Evolutionary conservation across 1,140 invertebrate species (phyloP).

Genomic region (Drosophila jambulina): DNA sequence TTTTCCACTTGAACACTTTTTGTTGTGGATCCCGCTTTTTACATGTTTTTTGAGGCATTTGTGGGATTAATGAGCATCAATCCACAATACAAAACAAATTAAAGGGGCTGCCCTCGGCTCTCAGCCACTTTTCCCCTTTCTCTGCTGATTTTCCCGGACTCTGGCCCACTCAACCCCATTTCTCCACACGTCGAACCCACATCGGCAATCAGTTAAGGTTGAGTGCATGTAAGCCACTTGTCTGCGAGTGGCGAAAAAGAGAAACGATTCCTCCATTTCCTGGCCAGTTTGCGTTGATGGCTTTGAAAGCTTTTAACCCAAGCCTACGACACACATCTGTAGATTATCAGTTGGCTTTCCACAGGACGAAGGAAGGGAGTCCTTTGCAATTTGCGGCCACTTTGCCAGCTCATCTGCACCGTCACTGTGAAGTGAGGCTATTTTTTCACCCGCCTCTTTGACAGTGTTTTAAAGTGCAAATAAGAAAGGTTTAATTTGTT

Average conservation of each 20-base stretch:
- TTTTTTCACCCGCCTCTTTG: neutral
- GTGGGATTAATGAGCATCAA: slow-evolving; percentile 82
- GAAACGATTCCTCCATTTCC: slow-evolving; percentile 72
- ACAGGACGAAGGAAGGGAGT: slow-evolving; percentile 27
- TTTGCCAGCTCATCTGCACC: slow-evolving; percentile 49
- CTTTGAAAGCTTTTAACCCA: slow-evolving; percentile 75
- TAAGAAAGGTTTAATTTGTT: neutral
- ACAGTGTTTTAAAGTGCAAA: neutral
- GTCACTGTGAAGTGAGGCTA: slow-evolving; percentile 8
- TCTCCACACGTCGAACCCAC: slow-evolving; percentile 39
- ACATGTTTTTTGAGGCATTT: slow-evolving; percentile 74
- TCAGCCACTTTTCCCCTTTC: slow-evolving; percentile 10
- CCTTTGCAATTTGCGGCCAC: slow-evolving; percentile 68
- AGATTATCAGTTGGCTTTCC: slow-evolving; percentile 67
- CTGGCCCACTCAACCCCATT: slow-evolving; percentile 19
- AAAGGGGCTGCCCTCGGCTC: slow-evolving; percentile 50
- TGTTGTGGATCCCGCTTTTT: slow-evolving; percentile 69
- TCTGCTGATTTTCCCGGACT: slow-evolving; percentile 1
- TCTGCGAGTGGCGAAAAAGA: slow-evolving; percentile 56
- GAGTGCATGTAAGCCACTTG: slow-evolving; percentile 80
- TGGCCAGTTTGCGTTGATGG: slow-evolving; percentile 72
- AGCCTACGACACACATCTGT: slow-evolving; percentile 61
- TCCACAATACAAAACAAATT: slow-evolving; percentile 76
- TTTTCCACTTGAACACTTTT: slow-evolving; percentile 82
- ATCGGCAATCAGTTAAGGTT: slow-evolving; percentile 59